phyloP scores from a whole-genome alignment of 1,140 invertebrate genomes.

The Pseudomyrmex flavicornis region DNA sequence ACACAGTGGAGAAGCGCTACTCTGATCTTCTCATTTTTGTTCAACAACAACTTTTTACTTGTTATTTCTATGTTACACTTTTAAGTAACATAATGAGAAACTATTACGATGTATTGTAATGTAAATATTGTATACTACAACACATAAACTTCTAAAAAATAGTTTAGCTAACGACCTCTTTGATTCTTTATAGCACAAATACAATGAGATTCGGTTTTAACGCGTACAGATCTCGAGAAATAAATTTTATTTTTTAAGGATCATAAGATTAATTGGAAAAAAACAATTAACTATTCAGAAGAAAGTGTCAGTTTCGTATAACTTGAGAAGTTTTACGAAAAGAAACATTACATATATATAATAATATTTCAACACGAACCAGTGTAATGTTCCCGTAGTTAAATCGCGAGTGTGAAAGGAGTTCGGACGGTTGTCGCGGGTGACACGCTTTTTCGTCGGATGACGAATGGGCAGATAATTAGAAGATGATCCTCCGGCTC shows the following conservation, averaged over 20 bases:
- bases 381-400: conserved; percentile 10
- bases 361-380: neutral
- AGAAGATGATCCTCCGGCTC: conserved; percentile 75
- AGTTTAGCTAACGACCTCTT: neutral
- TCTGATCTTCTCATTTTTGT: too few relatives aligned
- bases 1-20: conserved; percentile 9
- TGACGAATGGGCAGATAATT: conserved; percentile 81
- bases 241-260: too few relatives aligned
- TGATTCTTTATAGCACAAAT: neutral
- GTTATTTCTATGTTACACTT: too few relatives aligned
- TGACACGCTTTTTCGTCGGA: conserved; percentile 71
- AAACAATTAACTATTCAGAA: neutral
- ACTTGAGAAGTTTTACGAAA: neutral
- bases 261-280: too few relatives aligned
- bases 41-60: too few relatives aligned
- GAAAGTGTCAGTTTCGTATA: neutral
- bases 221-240: too few relatives aligned
- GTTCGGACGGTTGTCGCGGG: conserved; percentile 7
- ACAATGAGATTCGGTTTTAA: neutral
- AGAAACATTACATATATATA: neutral
- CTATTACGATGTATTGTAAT: too few relatives aligned
- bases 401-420: conserved; percentile 2
- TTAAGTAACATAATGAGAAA: too few relatives aligned
- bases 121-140: too few relatives aligned
- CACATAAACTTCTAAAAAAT: neutral